Conservation (phyloP, 2,113 vertebrate species). For the Cyanoliseus patagonus region DNA sequence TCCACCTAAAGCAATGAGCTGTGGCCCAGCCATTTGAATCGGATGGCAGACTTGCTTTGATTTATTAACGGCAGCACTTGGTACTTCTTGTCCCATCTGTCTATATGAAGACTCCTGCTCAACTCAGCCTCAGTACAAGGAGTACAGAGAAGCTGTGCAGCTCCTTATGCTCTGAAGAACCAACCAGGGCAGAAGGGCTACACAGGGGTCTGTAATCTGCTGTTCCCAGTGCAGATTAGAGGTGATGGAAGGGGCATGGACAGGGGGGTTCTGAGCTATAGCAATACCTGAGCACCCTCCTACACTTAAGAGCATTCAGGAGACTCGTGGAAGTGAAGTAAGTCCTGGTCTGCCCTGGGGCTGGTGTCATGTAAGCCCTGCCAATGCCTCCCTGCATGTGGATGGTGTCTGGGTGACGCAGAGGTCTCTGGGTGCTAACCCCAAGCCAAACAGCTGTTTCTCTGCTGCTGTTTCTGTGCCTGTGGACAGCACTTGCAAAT, state of each 20-base stretch:
- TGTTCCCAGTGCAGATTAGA: background rate
- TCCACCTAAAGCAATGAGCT: background rate
- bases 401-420: background rate
- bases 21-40: background rate
- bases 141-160: background rate
- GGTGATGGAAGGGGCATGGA: fast-evolving
- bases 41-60: background rate
- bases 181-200: background rate
- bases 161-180: background rate
- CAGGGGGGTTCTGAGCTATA: background rate
- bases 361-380: background rate
- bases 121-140: background rate
- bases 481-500: background rate
- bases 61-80: background rate
- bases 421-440: background rate
- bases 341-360: background rate
- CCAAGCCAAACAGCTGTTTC: background rate
- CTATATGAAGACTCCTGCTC: background rate
- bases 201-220: background rate
- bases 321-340: background rate
- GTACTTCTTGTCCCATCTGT: background rate
- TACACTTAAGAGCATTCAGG: background rate
- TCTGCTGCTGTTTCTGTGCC: background rate
- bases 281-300: background rate
- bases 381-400: background rate